Conservation (phyloP, 2,797 vertebrate genomes). For the Argentina silus region DNA sequence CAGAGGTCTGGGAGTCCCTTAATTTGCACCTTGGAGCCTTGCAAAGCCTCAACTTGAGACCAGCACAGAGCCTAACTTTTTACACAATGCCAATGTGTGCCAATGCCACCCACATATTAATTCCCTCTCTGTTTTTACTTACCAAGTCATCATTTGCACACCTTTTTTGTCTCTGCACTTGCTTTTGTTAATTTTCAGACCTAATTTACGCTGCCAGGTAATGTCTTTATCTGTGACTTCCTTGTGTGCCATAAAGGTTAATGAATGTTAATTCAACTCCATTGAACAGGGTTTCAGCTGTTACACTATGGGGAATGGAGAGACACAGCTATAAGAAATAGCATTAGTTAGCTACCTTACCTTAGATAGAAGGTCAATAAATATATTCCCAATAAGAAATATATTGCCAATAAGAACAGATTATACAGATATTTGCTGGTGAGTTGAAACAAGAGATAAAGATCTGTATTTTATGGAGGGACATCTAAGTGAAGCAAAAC, state of each 20-base stretch:
- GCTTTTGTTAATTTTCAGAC: background rate
- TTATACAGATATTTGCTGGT: too few relatives aligned
- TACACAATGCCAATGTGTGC: background rate
- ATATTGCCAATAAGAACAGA: too few relatives aligned
- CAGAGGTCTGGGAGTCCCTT: conserved; percentile 70
- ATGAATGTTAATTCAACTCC: background rate
- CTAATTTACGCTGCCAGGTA: background rate
- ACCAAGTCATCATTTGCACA: background rate
- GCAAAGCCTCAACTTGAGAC: conserved; percentile 63
- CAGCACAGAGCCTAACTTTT: conserved; percentile 11
- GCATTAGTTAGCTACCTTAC: too few relatives aligned
- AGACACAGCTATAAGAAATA: too few relatives aligned
- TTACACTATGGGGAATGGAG: background rate
- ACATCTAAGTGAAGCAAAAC: too few relatives aligned
- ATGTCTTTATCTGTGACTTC: too few relatives aligned
- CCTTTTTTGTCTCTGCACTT: background rate
- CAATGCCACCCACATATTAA: background rate
- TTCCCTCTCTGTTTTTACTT: background rate
- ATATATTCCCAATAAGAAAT: too few relatives aligned
- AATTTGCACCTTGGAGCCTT: conserved; percentile 76
- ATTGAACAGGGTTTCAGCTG: background rate
- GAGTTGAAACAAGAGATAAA: too few relatives aligned
- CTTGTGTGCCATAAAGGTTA: too few relatives aligned
- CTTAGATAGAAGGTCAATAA: too few relatives aligned
- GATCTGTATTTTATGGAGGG: too few relatives aligned